Base-by-base conservation (phyloP, 2,113 vertebrate genomes). In the Cairina moschata region DNA sequence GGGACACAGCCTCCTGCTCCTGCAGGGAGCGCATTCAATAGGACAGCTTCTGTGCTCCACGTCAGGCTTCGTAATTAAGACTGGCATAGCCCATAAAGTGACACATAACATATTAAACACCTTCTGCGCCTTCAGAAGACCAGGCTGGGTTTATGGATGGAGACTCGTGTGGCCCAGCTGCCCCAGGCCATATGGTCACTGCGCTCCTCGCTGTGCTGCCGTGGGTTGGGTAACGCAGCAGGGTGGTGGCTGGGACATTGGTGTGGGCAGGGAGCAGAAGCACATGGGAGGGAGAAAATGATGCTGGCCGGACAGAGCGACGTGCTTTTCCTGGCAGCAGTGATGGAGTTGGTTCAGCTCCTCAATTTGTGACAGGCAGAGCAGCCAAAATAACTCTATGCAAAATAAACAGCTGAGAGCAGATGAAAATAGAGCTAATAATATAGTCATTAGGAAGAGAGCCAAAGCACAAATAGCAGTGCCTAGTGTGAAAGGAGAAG, bases 371-470 rank as follows among this genome's bases (percentile, higher is more conserved):
- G 73, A 67, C 55, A 81, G 11, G 26, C 17, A 75, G 29, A 95
- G 86, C 71, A 95, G 96, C 96, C 93, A 95, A 96, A 97, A 92
- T 62, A 97, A 95, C 84, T 93, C 81, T 8, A 14, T n/a, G 72
- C 7, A 77, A 96, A 93, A 88, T 75, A 92, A 97, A 95, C 84
- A 92, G 91, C 66, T 65, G 91, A 91, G 96, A 97, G 96, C 50
- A 92, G 93, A 97, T 90, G 95, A 97, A 97, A 97, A 96, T 36
- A 63, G 69, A 98, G 88, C 93, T 97, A 97, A 97, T 97, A 93
- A 96, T 90, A 74, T 29, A 90, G 93, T 88, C 78, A 95, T 97
- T 97, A 97, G 93, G 94, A 97, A 93, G 9, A 71, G 25, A 91
- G 96, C 96, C 96, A 97, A 90, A 80, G 91, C 67, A 90, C 78